Percentiles rank a stretch among this genome's conserved stretches.
Evolutionary conservation across 2,797 vertebrate species (phyloP).

Genomic region (Capromys pilorides): DNA sequence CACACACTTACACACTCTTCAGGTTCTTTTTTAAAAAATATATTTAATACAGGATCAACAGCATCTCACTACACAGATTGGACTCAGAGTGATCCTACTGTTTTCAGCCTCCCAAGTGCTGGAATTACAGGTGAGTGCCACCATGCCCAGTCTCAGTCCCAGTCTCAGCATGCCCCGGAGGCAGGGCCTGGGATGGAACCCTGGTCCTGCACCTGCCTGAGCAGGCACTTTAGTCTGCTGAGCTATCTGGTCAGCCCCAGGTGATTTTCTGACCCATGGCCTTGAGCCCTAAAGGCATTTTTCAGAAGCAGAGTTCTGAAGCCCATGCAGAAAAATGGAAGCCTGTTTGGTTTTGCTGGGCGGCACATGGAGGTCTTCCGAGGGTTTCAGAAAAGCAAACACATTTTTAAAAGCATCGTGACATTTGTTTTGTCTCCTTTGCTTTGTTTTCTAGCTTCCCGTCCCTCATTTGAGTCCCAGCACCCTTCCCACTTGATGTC

Average conservation of each 20-base stretch:
- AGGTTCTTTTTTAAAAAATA: not conserved
- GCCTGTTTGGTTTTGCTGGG: conserved; percentile 30
- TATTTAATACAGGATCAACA: no score
- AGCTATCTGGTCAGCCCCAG: not conserved
- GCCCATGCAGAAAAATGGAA: not conserved
- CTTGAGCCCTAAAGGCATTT: not conserved
- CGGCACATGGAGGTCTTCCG: no score
- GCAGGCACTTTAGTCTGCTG: no score
- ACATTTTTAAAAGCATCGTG: not conserved
- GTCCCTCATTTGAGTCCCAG: not conserved
- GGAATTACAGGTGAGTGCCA: no score
- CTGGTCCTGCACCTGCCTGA: no score
- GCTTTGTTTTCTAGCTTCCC: conserved; percentile 8
- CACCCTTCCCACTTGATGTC: not conserved
- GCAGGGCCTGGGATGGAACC: no score
- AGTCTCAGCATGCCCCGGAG: no score
- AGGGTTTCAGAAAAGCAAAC: no score
- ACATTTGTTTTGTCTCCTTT: not conserved
- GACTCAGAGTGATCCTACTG: no score
- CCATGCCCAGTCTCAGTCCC: no score
- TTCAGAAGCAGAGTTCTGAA: conserved; percentile 44
- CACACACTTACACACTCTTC: not conserved
- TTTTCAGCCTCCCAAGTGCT: no score
- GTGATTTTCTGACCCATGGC: not conserved
- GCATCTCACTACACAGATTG: no score